Base-by-base conservation (phyloP, 1,140 invertebrate genomes). In the Coptotermes formosanus region DNA sequence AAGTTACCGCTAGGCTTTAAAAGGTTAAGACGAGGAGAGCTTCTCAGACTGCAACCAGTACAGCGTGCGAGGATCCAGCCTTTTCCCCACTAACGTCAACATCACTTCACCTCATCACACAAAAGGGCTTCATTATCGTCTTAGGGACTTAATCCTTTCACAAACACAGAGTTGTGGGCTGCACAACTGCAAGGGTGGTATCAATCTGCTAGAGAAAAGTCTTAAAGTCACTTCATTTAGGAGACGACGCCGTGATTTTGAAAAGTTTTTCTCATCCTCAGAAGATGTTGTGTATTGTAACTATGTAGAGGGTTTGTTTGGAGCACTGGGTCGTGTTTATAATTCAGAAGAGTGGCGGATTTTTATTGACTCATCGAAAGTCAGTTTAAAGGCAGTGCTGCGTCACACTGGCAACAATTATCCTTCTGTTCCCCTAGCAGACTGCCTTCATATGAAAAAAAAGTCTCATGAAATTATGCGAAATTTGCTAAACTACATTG, bases 301-400 rank as follows among this genome's bases (percentile, higher is more conserved):
- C 2, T 3, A 84, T 84, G 83, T 11, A 52, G 38, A 38, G 2
- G 38, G 38, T 38, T 2, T 38, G n/a, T 38, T 38, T 38, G 38
- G 38, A 38, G 38, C 38, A 38, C 4, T 38, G 38, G 4, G 38
- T 38, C 38, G 4, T 38, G 4, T 38, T 38, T 38, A 38, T 38
- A 38, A 38, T 38, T 4, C 38, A 38, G 38, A 38, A 38, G 38
- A 38, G 38, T 38, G 38, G 38, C 4, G 38, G 38, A 2, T 38
- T 38, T 38, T 38, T 38, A 38, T 38, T 38, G 38, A 38, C 38
- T 38, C 19, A 84, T 84, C 14, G 83, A n/a, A 87, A 69, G 32
- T 59, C 21, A 87, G 83, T 45, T 85, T 87, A 75, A 87, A 87
- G 87, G 86, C 55, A 44, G 87, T 87, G 38, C 85, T 86, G n/a